phyloP scores from a whole-genome alignment of 2,888 invertebrate genomes.

The Torymus tubicola region DNA sequence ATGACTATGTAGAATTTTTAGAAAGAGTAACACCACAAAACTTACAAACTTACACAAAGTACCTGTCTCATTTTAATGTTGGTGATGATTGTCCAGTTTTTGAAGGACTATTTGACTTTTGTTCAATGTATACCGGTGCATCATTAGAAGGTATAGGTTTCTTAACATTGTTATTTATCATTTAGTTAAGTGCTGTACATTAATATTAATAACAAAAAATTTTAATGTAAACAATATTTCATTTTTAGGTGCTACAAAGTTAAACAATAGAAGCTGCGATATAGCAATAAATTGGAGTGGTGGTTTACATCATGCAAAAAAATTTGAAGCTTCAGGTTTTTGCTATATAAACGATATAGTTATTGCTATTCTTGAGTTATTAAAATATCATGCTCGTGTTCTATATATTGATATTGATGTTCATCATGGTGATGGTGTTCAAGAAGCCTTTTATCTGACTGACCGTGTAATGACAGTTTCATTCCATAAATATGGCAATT shows the following conservation, averaged over 20 bases:
- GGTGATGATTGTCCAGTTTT: constrained; percentile 98
- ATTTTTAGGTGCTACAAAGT: constrained; percentile 86
- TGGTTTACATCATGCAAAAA: constrained; percentile 99
- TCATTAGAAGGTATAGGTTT: constrained; percentile 86
- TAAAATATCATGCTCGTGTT: constrained; percentile 95
- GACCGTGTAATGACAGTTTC: constrained; percentile 99
- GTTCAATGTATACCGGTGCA: constrained; percentile 98
- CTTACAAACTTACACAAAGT: constrained; percentile 94
- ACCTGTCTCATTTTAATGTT: constrained; percentile 95
- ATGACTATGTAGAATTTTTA: constrained; percentile 98
- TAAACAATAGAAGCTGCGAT: constrained; percentile 96
- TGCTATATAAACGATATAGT: constrained; percentile 99
- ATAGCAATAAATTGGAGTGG: constrained; percentile 99
- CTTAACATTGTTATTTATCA: background rate
- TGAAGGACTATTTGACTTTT: constrained; percentile 98
- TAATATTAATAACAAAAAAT: background rate
- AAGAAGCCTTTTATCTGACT: constrained; percentile 98
- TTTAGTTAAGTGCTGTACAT: background rate
- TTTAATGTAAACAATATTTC: background rate
- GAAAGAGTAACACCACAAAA: constrained; percentile 97
- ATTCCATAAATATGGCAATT: constrained; percentile 98
- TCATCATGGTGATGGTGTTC: constrained; percentile 97
- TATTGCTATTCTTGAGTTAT: constrained; percentile 94
- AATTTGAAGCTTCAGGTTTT: constrained; percentile 99
- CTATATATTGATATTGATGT: constrained; percentile 99